Evolutionary conservation across 92 coral and sea anemone genomes (phyloP).

Genomic region (Scolanthus callimorphus): DNA sequence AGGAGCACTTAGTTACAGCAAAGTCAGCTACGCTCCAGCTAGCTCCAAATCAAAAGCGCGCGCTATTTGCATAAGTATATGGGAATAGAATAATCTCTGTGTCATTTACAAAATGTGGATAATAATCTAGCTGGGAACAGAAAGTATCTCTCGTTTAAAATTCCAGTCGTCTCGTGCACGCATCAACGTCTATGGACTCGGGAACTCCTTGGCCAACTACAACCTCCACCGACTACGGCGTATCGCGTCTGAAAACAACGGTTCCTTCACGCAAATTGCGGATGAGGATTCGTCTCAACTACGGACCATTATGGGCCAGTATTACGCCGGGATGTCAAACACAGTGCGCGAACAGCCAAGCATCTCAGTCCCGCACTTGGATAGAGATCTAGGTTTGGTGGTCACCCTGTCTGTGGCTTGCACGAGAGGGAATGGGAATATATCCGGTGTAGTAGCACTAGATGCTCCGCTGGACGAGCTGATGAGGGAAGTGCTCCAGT

Average conservation of each 20-base stretch:
- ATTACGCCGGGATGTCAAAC: conserved; percentile 34
- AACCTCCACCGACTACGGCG: conserved; percentile 22
- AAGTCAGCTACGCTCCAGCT: too few relatives aligned
- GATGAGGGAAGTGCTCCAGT: conserved; percentile 36
- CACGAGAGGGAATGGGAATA: conserved; percentile 18
- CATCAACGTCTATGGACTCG: conserved; percentile 67
- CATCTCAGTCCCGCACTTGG: conserved; percentile 31
- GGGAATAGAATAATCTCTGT: too few relatives aligned
- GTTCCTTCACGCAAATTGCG: conserved; percentile 32
- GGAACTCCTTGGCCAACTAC: conserved; percentile 14
- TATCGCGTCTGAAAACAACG: conserved; percentile 36
- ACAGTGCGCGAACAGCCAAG: conserved; percentile 10
- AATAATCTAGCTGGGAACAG: too few relatives aligned
- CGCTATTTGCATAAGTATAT: too few relatives aligned
- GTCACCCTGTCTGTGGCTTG: conserved; percentile 51
- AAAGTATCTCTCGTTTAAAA: background rate
- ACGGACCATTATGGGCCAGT: conserved; percentile 46
- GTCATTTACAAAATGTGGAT: too few relatives aligned
- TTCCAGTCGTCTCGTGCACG: conserved; percentile 15
- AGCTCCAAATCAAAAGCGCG: too few relatives aligned
- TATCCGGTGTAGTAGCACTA: conserved; percentile 59
- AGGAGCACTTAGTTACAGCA: too few relatives aligned
- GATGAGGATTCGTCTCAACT: conserved; percentile 31
- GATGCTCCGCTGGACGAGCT: conserved; percentile 51
- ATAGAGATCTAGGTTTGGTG: conserved; percentile 31